These are phyloP conservation scores for Malurus alboscapulatus DNA, from an alignment of 2,113 vertebrate species.

Conservation along the genomic window DNA sequence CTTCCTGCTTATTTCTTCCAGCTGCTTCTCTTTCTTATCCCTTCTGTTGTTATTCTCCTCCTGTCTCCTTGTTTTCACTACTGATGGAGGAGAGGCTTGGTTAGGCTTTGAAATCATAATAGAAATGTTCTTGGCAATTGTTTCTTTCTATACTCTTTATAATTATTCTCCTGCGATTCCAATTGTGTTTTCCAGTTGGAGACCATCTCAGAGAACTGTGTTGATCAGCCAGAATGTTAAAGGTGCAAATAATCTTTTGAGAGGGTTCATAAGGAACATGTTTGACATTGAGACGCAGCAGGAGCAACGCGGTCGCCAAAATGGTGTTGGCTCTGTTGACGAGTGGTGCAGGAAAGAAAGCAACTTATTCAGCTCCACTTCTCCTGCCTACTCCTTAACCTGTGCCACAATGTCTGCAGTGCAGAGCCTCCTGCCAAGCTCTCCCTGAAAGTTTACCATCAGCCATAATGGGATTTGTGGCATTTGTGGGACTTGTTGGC, in stretches of 20 bases:
- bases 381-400: not conserved
- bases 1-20: slow-evolving; percentile 68
- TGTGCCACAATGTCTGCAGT: not conserved
- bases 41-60: slow-evolving; percentile 63
- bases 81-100: not conserved
- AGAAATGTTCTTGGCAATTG: slow-evolving; percentile 53
- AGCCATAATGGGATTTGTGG: not conserved
- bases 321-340: not conserved
- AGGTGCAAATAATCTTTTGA: not conserved
- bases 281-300: not conserved
- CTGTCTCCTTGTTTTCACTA: slow-evolving; percentile 53
- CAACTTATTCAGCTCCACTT: not conserved
- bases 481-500: not conserved
- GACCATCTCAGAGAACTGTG: not conserved
- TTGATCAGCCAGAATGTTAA: not conserved
- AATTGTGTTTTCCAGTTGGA: slow-evolving; percentile 17
- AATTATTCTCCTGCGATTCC: not conserved
- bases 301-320: not conserved
- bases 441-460: not conserved
- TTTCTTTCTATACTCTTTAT: slow-evolving; percentile 44
- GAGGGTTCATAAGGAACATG: not conserved
- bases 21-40: slow-evolving; percentile 62
- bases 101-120: slow-evolving; percentile 45
- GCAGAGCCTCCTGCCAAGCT: not conserved
- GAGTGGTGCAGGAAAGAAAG: not conserved